Conservation (phyloP, 2,113 vertebrate species). For the Gobius niger region DNA sequence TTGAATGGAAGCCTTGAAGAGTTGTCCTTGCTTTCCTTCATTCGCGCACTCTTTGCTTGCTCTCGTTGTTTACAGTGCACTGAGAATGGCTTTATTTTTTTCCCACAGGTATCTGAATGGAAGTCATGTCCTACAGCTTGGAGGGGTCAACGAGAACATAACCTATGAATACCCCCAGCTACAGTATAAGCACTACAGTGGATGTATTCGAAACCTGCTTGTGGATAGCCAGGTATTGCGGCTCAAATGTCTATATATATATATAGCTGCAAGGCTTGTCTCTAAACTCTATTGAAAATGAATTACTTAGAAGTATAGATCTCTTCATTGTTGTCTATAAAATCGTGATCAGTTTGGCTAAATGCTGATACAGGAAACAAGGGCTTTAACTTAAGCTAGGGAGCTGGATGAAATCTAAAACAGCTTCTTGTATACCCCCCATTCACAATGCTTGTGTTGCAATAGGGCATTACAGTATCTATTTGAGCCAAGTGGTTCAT, state of each 20-base stretch:
- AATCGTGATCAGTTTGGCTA: slow-evolving; percentile 19
- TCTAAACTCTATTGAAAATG: slow-evolving; percentile 2
- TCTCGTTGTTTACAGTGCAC: slow-evolving; percentile 3
- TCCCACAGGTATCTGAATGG: slow-evolving; percentile 78
- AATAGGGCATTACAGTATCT: neutral
- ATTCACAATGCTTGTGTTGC: neutral
- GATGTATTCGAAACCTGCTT: slow-evolving; percentile 83
- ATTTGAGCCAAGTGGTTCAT: neutral
- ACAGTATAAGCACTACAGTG: slow-evolving; percentile 82
- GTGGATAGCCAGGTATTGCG: slow-evolving; percentile 83
- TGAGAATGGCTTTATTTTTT: slow-evolving; percentile 36
- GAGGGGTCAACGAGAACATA: slow-evolving; percentile 82
- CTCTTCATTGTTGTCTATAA: neutral
- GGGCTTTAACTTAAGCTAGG: slow-evolving; percentile 22
- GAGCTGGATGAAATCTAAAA: slow-evolving; percentile 34
- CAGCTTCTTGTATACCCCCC: slow-evolving; percentile 1
- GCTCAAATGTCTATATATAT: neutral
- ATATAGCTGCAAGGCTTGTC: neutral
- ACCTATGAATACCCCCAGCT: slow-evolving; percentile 84
- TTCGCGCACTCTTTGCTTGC: neutral
- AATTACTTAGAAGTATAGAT: slow-evolving; percentile 10
- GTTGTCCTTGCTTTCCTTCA: slow-evolving; percentile 12
- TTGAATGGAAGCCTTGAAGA: slow-evolving; percentile 34
- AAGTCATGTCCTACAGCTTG: slow-evolving; percentile 84
- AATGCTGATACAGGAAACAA: slow-evolving; percentile 8